phyloP scores from a whole-genome alignment of 1,140 invertebrate species.

The Cepaea nemoralis region DNA sequence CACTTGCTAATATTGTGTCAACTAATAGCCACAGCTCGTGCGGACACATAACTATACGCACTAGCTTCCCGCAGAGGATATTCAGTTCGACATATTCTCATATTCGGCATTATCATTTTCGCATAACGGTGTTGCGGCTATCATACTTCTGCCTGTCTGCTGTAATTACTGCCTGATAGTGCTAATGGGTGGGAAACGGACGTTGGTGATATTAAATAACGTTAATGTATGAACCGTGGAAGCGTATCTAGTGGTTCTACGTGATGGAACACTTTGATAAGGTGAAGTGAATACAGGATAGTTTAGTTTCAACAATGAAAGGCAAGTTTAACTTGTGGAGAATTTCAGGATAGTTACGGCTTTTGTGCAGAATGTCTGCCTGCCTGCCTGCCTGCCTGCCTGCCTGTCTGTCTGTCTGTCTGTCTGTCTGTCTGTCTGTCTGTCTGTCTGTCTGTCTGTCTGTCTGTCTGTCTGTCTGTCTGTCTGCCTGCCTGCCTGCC shows the following conservation, averaged over 20 bases:
- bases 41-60: constrained; percentile 29
- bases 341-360: no score
- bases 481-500: no score
- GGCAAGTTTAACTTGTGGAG: no score
- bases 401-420: no score
- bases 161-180: background rate
- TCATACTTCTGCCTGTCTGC: background rate
- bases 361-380: no score
- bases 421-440: no score
- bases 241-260: background rate
- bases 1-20: constrained; percentile 40
- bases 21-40: constrained; percentile 13
- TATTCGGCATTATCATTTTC: constrained; percentile 3
- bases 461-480: no score
- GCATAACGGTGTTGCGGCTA: background rate
- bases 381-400: no score
- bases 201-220: background rate
- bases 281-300: no score
- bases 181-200: background rate
- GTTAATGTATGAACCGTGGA: background rate
- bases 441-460: no score
- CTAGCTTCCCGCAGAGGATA: background rate
- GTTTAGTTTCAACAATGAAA: no score
- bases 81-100: background rate
- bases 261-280: background rate